phyloP scores from a whole-genome alignment of 2,888 invertebrate species.

The Tineola bisselliella region DNA sequence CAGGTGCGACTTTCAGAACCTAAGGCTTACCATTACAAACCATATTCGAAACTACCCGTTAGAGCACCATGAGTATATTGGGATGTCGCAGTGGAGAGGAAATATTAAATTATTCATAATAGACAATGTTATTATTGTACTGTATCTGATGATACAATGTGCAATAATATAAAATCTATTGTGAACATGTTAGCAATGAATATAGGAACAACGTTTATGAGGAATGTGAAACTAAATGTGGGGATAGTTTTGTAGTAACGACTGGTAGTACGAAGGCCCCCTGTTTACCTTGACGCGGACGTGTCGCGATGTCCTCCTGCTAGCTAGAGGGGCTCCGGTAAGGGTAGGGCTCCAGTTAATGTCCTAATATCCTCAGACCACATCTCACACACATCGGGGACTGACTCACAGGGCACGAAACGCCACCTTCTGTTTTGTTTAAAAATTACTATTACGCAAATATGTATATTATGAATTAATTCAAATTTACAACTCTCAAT shows the following conservation, averaged over 20 bases:
- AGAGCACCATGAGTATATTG: not conserved
- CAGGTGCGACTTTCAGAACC: not conserved
- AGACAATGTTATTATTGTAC: not conserved
- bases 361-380: conserved; percentile 58
- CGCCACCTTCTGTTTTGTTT: conserved; percentile 67
- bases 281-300: conserved; percentile 44
- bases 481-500: not conserved
- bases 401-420: conserved; percentile 46
- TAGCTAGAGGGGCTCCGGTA: not conserved
- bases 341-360: conserved; percentile 27
- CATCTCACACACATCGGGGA: conserved; percentile 43
- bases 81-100: not conserved
- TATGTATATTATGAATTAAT: not conserved
- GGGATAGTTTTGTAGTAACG: not conserved
- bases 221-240: not conserved
- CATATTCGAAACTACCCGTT: not conserved
- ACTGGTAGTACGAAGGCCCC: not conserved
- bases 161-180: not conserved
- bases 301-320: not conserved
- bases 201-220: not conserved
- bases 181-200: not conserved
- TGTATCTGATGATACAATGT: not conserved
- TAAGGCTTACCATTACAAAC: not conserved
- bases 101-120: not conserved
- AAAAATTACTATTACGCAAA: conserved; percentile 36